A percentile compares a stretch with the other conserved stretches of the same genome.
These are phyloP conservation scores for Ostrea edulis DNA, from an alignment of 1,140 invertebrate genomes.

Conservation along the genomic window DNA sequence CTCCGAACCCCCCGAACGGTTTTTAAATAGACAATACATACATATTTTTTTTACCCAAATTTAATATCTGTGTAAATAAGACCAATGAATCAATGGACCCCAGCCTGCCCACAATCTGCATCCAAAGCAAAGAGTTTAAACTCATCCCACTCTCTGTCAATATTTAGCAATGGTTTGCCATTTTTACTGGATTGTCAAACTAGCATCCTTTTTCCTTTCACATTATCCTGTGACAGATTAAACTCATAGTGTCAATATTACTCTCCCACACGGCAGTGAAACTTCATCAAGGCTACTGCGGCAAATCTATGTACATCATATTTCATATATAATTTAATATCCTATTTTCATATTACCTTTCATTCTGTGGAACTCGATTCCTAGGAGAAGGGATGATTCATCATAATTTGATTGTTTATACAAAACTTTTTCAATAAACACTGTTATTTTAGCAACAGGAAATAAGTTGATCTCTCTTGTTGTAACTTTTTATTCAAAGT, in stretches of 20 bases:
- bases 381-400: constrained; percentile 12
- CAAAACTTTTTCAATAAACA: constrained; percentile 25
- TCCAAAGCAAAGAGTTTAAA: background rate
- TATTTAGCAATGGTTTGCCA: background rate
- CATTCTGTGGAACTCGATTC: background rate
- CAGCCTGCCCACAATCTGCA: constrained; percentile 1
- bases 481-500: background rate
- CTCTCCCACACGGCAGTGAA: background rate
- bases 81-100: background rate
- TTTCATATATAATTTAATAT: constrained; percentile 24
- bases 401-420: constrained; percentile 13
- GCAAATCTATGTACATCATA: background rate
- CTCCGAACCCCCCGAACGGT: background rate
- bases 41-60: background rate
- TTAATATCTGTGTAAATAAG: background rate
- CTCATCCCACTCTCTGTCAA: constrained; percentile 16
- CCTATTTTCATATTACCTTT: background rate
- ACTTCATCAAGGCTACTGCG: background rate
- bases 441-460: background rate
- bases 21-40: background rate
- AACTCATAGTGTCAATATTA: background rate
- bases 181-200: background rate
- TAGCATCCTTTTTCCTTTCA: constrained; percentile 24
- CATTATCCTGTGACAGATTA: constrained; percentile 6
- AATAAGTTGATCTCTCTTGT: background rate